Evolutionary conservation across 2,113 vertebrate genomes (phyloP).

Genomic region (Protobothrops flavoviridis): DNA sequence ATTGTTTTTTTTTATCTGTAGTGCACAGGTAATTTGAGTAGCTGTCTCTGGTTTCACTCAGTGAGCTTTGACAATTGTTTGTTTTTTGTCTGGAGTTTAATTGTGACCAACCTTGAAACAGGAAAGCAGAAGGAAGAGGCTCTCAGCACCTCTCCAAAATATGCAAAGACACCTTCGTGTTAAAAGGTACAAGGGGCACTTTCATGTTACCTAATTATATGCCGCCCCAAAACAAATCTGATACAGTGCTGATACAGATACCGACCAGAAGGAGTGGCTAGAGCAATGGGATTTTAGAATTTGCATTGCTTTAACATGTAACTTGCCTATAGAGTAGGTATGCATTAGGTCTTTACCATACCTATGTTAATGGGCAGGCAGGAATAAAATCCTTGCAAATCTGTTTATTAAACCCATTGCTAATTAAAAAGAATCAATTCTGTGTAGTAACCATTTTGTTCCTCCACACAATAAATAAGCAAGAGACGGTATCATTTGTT

Average conservation of each 20-base stretch:
- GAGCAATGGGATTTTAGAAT: neutral
- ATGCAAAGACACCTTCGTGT: neutral
- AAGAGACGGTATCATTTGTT: neutral
- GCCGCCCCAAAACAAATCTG: neutral
- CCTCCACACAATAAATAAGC: neutral
- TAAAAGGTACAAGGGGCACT: neutral
- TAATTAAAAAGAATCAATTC: neutral
- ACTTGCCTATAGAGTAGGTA: neutral
- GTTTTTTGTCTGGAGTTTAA: neutral
- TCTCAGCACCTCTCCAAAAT: neutral
- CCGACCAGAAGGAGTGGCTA: neutral
- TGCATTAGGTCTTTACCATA: neutral
- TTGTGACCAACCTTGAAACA: neutral
- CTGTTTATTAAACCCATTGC: neutral
- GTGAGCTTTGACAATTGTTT: neutral
- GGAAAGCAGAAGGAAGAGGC: neutral
- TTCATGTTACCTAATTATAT: neutral
- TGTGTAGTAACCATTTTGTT: neutral
- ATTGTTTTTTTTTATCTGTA: conserved; percentile 7
- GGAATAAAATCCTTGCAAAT: neutral
- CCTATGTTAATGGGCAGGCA: neutral
- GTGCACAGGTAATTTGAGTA: neutral
- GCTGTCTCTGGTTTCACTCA: neutral
- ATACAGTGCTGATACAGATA: neutral
- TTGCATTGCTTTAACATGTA: neutral